A percentile compares a stretch with the other conserved stretches of the same genome.
These are phyloP conservation scores for Acomys russatus DNA, from an alignment of 2,797 vertebrate genomes.

Conservation along the genomic window DNA sequence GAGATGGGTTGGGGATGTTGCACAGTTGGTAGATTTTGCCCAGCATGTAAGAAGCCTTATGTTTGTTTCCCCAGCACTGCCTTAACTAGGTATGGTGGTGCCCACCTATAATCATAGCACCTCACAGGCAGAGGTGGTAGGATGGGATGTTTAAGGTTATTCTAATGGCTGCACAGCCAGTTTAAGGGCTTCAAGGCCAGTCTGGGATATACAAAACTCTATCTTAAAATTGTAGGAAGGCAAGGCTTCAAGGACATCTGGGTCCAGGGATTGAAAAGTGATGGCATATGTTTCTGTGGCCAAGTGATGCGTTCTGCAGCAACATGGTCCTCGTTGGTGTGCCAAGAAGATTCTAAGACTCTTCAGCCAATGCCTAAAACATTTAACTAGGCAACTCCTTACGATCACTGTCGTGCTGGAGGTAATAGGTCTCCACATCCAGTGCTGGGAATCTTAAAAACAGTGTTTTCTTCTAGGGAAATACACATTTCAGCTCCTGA, in stretches of 20 bases:
- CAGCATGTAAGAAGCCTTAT: not conserved
- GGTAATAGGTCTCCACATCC: not conserved
- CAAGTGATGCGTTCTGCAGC: not conserved
- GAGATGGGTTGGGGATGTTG: not conserved
- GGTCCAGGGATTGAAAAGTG: not conserved
- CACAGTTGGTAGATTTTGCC: not conserved
- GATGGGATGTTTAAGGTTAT: not conserved
- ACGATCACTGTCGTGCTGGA: not conserved
- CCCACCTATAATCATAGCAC: not conserved
- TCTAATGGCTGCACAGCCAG: not conserved
- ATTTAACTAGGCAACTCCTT: not conserved
- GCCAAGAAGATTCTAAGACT: not conserved
- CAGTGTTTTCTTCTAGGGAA: not conserved
- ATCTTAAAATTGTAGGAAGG: not conserved
- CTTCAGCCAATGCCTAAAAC: not conserved
- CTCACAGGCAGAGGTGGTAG: not conserved
- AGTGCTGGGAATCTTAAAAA: not conserved
- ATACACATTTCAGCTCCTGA: not conserved
- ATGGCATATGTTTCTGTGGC: not conserved
- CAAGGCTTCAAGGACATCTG: not conserved
- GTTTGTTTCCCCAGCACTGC: not conserved
- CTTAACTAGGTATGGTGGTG: not conserved
- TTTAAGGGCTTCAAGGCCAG: not conserved
- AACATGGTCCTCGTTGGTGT: not conserved
- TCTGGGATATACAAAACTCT: not conserved